Conservation (phyloP, 1,140 invertebrate species). For the Holotrichia oblita region DNA sequence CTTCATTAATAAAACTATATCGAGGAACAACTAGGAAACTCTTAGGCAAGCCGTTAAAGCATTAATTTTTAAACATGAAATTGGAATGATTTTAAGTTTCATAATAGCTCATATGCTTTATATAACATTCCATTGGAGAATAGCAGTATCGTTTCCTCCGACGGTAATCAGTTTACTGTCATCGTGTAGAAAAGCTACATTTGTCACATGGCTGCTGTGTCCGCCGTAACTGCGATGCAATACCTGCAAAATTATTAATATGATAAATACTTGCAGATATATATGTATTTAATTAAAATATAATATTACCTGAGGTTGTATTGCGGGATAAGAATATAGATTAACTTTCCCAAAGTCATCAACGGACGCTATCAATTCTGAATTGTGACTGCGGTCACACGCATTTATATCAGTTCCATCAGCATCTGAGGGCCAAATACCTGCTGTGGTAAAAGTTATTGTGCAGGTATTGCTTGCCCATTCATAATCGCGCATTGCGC, state of each 20-base stretch:
- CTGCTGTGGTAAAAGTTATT: constrained; percentile 80
- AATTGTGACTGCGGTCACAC: constrained; percentile 74
- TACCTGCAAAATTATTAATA: constrained; percentile 74
- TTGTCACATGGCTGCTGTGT: constrained; percentile 92
- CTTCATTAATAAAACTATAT: constrained; percentile 1
- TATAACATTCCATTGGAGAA: constrained; percentile 86
- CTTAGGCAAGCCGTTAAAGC: no score
- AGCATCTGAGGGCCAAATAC: constrained; percentile 91
- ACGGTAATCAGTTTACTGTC: no score
- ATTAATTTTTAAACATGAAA: no score
- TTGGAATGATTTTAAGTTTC: no score
- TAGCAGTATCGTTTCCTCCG: constrained; percentile 86
- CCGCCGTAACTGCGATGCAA: constrained; percentile 80
- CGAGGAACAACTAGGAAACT: neutral
- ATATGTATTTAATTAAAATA: constrained; percentile 79
- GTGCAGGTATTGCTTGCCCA: constrained; percentile 88
- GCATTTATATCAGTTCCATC: constrained; percentile 93
- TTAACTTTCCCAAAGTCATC: constrained; percentile 95
- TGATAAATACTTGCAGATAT: neutral
- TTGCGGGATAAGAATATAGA: constrained; percentile 83
- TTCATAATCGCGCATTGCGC: constrained; percentile 77
- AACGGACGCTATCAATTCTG: constrained; percentile 79
- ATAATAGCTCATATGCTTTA: constrained; percentile 61
- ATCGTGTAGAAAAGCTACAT: constrained; percentile 82
- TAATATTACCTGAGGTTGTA: no score